These are phyloP conservation scores for Hyposmocoma kahamanoa DNA, from an alignment of 1,140 invertebrate species.

Conservation along the genomic window DNA sequence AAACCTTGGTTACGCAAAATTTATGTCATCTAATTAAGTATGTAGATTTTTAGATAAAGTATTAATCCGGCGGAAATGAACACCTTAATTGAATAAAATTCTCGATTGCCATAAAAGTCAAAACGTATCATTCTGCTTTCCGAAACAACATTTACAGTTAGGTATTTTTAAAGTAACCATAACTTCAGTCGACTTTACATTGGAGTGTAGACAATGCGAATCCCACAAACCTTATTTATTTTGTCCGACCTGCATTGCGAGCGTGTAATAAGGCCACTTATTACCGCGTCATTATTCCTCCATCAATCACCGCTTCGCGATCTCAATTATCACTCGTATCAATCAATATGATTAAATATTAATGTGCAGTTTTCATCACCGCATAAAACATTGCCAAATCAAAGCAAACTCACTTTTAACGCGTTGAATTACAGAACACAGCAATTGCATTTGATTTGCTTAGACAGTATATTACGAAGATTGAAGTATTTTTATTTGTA, in stretches of 20 bases:
- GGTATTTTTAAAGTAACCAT: no score
- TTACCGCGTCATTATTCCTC: constrained; percentile 50
- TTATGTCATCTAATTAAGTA: no score
- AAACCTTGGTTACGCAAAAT: no score
- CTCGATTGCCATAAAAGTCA: no score
- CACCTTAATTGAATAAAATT: no score
- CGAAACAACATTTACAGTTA: no score
- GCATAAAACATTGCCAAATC: no score
- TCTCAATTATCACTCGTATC: constrained; percentile 16
- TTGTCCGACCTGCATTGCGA: constrained; percentile 37
- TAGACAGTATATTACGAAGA: neutral
- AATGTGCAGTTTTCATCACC: constrained; percentile 7
- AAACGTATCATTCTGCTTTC: no score
- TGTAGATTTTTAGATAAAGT: no score
- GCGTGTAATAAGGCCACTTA: constrained; percentile 29
- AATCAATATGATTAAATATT: constrained; percentile 21
- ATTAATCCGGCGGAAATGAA: no score
- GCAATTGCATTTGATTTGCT: neutral
- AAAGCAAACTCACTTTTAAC: no score
- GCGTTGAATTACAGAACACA: no score
- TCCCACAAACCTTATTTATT: constrained; percentile 32
- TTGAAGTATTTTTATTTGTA: constrained; percentile 1
- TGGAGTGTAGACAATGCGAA: constrained; percentile 2
- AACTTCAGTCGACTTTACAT: neutral
- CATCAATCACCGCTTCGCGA: constrained; percentile 25